Base-by-base conservation (phyloP, 2,797 vertebrate genomes). In the Sebastes hopkinsi region DNA sequence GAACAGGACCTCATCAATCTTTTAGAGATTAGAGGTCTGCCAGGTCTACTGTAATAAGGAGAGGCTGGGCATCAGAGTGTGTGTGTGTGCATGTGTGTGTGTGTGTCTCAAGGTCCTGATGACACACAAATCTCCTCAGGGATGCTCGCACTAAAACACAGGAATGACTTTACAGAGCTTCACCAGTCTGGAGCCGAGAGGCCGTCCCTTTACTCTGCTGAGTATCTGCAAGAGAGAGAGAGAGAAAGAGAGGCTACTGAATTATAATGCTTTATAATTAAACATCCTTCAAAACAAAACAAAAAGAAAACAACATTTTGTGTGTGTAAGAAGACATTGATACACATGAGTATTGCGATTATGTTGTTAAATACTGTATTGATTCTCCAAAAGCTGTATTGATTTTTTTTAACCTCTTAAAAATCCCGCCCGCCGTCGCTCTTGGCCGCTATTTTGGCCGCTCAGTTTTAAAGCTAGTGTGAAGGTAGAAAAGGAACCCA, bases 1-100 rank as follows among this genome's bases (percentile, higher is more conserved):
- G 84, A 60, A 81, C 18, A 34, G 79, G 76, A 65, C 85, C 88
- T 94, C 92, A 91, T 94, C 86, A 94, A 93, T 93, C 91, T 92
- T 91, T 87, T 55, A 88, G 72, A 89, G 81, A 83, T 85, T 85
- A 84, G 62, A 85, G 64, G 77, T 83, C 74, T 90, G 89, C 88
- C 86, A 82, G 86, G 81, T 81, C 77, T 60, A 6, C 59, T 13
- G 68, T 38, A 70, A 74, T 55, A 66, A 20, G 78, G 77, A 83
- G 81, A 60, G 75, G 77, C 65, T 67, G 75, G 54, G 36, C 84
- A 79, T 83, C 72, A 16, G 30, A 16, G 38, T 42, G 74, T 50
- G 38, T 67, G 61, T 16, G 23, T 58, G 23, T 14, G 23, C 38
- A 30, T 52, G 38, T 58, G 59, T 38, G 71, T 36, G 36, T 18